These are phyloP conservation scores for Clinocottus analis DNA, from an alignment of 2,113 vertebrate species.

Conservation along the genomic window DNA sequence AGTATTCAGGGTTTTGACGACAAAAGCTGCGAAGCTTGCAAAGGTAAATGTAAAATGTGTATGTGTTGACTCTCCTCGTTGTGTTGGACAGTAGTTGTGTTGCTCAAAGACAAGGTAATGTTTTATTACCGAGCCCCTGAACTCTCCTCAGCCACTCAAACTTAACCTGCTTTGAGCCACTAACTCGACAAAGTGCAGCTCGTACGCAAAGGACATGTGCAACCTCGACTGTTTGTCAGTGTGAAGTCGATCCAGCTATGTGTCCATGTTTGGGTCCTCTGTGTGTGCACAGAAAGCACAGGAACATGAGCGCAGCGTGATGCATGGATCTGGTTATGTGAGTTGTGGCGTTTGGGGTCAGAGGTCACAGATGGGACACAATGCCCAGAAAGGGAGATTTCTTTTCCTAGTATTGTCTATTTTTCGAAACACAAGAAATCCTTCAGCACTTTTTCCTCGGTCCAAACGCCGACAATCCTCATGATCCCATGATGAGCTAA, in stretches of 20 bases:
- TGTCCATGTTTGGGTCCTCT: constrained; percentile 16
- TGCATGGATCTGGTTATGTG: constrained; percentile 44
- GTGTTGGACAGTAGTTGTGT: constrained; percentile 1
- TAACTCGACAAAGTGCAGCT: constrained; percentile 4
- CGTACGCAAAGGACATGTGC: constrained; percentile 2
- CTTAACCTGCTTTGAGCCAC: constrained; percentile 25
- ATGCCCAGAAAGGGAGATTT: constrained; percentile 23
- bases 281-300: neutral
- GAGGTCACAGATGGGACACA: constrained; percentile 58
- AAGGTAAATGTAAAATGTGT: constrained; percentile 7
- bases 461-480: constrained; percentile 26
- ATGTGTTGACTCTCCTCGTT: constrained; percentile 13
- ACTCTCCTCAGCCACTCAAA: neutral
- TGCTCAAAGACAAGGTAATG: constrained; percentile 32
- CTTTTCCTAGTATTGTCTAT: constrained; percentile 63
- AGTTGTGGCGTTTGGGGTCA: constrained; percentile 47
- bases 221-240: neutral
- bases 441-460: constrained; percentile 16
- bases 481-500: constrained; percentile 15
- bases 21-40: constrained; percentile 66
- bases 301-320: neutral
- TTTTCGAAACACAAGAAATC: constrained; percentile 13
- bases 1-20: constrained; percentile 56
- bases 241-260: constrained; percentile 23
- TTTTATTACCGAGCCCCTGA: constrained; percentile 28